A percentile compares a stretch with the other conserved stretches of the same genome.
phyloP scores from a whole-genome alignment of 2,888 invertebrate species.

The Troides aeacus region DNA sequence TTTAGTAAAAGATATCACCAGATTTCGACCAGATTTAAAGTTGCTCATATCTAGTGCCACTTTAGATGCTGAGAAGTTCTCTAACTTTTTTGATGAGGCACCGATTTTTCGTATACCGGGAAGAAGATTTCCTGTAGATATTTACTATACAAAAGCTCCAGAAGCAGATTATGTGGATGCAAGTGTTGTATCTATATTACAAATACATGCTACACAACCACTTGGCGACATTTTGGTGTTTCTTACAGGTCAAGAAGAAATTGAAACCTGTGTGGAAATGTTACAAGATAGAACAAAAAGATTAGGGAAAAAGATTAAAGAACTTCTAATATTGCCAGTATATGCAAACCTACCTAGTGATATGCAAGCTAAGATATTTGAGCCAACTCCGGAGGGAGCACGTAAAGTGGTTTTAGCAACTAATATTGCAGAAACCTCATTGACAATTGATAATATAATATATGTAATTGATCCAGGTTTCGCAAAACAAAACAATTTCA shows the following conservation, averaged over 20 bases:
- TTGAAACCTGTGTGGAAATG: constrained; percentile 93
- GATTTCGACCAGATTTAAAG: constrained; percentile 96
- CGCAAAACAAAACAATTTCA: constrained; percentile 99
- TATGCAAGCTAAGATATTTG: constrained; percentile 99
- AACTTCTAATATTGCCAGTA: constrained; percentile 95
- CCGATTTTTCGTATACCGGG: constrained; percentile 99
- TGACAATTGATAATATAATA: constrained; percentile 99
- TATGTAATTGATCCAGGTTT: constrained; percentile 99
- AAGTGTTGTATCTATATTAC: constrained; percentile 97
- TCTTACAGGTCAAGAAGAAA: constrained; percentile 95
- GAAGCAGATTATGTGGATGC: constrained; percentile 99
- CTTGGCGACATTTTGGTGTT: constrained; percentile 98
- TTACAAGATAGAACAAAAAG: constrained; percentile 94
- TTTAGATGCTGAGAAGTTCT: constrained; percentile 98
- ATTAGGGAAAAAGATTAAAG: constrained; percentile 95
- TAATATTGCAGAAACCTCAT: constrained; percentile 99
- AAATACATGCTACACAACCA: constrained; percentile 99
- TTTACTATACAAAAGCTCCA: constrained; percentile 99
- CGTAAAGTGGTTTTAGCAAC: constrained; percentile 98
- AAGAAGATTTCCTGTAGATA: constrained; percentile 97
- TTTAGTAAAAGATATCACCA: constrained; percentile 95
- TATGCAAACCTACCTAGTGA: constrained; percentile 99
- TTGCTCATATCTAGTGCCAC: constrained; percentile 98
- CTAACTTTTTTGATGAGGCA: constrained; percentile 98
- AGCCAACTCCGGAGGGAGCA: constrained; percentile 97